phyloP scores from a whole-genome alignment of 2,113 vertebrate genomes.

The Takifugu flavidus region DNA sequence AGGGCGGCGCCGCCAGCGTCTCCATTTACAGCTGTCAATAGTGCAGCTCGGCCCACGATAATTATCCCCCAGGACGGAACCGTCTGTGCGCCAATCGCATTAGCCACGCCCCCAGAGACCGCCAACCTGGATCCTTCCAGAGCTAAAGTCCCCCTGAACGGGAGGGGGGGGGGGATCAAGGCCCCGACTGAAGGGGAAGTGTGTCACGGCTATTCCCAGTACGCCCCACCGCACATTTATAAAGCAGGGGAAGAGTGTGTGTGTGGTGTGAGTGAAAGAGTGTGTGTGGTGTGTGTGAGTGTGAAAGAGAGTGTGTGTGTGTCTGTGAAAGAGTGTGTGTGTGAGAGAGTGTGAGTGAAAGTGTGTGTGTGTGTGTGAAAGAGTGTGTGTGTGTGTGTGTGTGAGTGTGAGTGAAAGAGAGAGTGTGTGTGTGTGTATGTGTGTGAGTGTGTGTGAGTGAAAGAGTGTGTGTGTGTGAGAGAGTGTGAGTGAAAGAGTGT shows the following conservation, averaged over 20 bases:
- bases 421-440: too few species aligned
- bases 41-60: slow-evolving; percentile 56
- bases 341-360: too few species aligned
- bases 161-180: slow-evolving; percentile 57
- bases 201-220: slow-evolving; percentile 54
- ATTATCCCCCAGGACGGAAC: slow-evolving; percentile 61
- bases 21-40: slow-evolving; percentile 72
- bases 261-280: slow-evolving; percentile 8
- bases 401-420: too few species aligned
- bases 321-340: slow-evolving; percentile 38
- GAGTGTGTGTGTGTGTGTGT: too few species aligned
- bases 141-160: slow-evolving; percentile 51
- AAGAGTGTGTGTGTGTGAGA: too few species aligned
- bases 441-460: too few species aligned
- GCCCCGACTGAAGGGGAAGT: slow-evolving; percentile 43
- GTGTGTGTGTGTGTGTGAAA: too few species aligned
- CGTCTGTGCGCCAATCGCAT: slow-evolving; percentile 32
- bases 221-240: slow-evolving; percentile 42
- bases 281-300: slow-evolving; percentile 3
- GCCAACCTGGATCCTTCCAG: slow-evolving; percentile 49
- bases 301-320: slow-evolving; percentile 5
- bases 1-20: slow-evolving; percentile 44
- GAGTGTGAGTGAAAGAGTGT: too few species aligned
- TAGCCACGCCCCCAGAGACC: slow-evolving; percentile 43
- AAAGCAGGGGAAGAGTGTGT: neutral